Evolutionary conservation across 2,888 invertebrate genomes (phyloP), one percentile per base, ranked within the genome.

Genomic region (Nineta flava): DNA sequence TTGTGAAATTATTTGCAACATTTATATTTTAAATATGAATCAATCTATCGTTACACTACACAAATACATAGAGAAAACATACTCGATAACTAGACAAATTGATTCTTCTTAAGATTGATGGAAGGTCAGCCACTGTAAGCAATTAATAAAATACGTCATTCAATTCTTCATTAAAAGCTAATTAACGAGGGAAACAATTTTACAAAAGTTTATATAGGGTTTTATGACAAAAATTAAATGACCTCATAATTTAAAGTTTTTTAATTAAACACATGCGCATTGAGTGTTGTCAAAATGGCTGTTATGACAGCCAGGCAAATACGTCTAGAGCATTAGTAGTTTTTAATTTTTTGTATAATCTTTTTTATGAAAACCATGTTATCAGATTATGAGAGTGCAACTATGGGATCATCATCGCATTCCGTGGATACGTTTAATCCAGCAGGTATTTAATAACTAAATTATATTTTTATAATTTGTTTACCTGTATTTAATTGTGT

Each of bases 341-440:
- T 44, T 44, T 44, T 44, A 44, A 44, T n/a, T 13, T 44, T 44
- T 44, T 44, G n/a, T 26, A 26, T 26, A 13, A 44, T 26, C 15
- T 44, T 44, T 44, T 44, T 13, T 44, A 21, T 21, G 21, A 44
- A 44, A 44, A 44, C 2, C 19, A 49, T 49, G 49, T 49, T 49
- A 35, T 38, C 49, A 12, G 49, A 49, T 49, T 49, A 49, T 45
- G 49, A 49, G 19, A 49, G 34, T 49, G 44, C 49, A n/a, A 44
- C 19, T 15, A 49, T 49, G 49, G 45, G 49, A 19, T 44, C 49
- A n/a, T 44, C 49, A 19, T 44, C 49, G 10, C 49, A 49, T 49
- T 31, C 45, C 17, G 35, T 21, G 9, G 49, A 49, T 35, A 49
- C 49, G 19, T 49, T 49, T 21, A 49, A 45, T 38, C 49, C 49